phyloP scores from a whole-genome alignment of 2,888 invertebrate species.

The Habroteleia sp. region DNA sequence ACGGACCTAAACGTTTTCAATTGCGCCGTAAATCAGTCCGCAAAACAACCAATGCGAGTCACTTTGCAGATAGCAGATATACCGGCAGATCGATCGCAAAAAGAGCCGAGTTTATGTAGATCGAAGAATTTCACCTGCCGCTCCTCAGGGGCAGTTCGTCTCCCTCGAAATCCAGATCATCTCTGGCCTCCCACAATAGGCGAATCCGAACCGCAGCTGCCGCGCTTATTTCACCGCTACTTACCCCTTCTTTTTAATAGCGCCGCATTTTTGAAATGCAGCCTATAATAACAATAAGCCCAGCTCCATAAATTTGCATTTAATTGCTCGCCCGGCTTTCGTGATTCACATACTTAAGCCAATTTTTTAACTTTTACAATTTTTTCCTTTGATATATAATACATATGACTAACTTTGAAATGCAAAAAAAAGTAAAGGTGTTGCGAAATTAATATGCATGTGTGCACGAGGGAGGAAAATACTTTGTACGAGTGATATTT shows the following conservation, averaged over 20 bases:
- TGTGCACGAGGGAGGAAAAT: no score
- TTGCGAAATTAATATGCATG: no score
- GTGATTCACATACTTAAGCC: slow-evolving; percentile 7
- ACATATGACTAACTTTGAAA: no score
- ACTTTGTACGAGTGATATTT: no score
- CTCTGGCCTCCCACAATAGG: slow-evolving; percentile 58
- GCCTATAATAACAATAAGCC: slow-evolving; percentile 47
- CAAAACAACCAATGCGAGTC: slow-evolving; percentile 45
- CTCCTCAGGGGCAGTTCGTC: slow-evolving; percentile 43
- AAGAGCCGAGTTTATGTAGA: slow-evolving; percentile 49
- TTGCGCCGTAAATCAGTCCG: slow-evolving; percentile 34
- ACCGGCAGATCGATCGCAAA: slow-evolving; percentile 45
- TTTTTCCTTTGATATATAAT: no score
- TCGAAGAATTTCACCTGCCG: slow-evolving; percentile 57
- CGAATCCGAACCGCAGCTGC: slow-evolving; percentile 39
- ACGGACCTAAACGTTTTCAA: slow-evolving; percentile 34
- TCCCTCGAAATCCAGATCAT: slow-evolving; percentile 45
- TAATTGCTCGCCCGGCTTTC: slow-evolving; percentile 38
- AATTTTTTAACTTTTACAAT: no score
- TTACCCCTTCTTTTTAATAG: slow-evolving; percentile 50
- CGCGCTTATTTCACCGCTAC: slow-evolving; percentile 40
- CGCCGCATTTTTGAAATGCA: slow-evolving; percentile 33
- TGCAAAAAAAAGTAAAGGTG: no score
- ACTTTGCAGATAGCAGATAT: slow-evolving; percentile 36
- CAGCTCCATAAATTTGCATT: slow-evolving; percentile 54